Evolutionary conservation across 2,113 vertebrate species (phyloP).

Genomic region (Nyctereutes procyonoides): DNA sequence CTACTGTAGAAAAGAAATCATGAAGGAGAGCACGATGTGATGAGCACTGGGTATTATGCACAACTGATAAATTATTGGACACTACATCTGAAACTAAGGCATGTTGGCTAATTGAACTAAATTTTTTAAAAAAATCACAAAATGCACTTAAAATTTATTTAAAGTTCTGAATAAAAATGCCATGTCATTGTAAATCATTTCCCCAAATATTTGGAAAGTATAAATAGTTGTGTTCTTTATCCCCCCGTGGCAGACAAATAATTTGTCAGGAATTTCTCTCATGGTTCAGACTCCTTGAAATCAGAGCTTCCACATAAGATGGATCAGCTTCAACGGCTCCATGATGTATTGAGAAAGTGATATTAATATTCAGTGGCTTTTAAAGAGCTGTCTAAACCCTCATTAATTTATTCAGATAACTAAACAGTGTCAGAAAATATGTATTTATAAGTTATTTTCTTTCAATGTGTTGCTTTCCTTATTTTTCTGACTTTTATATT

Average conservation of each 20-base stretch:
- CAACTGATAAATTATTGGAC: no score
- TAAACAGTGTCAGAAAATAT: background rate
- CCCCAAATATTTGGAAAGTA: background rate
- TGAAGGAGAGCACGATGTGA: no score
- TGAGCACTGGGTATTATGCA: no score
- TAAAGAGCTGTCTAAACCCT: background rate
- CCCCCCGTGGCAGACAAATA: background rate
- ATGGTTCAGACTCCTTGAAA: background rate
- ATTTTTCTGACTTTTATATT: conserved; percentile 60
- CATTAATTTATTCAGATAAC: conserved; percentile 30
- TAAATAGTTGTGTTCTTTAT: background rate
- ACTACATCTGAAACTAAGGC: no score
- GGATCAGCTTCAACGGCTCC: background rate
- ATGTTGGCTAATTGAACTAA: no score
- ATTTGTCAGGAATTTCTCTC: background rate
- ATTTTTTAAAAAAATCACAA: background rate
- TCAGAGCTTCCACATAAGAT: background rate
- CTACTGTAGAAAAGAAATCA: background rate
- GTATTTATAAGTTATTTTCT: conserved; percentile 27
- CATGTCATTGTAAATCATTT: background rate
- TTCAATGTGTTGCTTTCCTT: background rate
- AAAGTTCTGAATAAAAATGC: background rate
- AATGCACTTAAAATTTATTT: background rate
- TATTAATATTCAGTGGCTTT: conserved; percentile 30
- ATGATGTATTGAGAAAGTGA: background rate